Percentiles rank a stretch among this genome's conserved stretches.
phyloP scores from a whole-genome alignment of 2,888 invertebrate genomes.

The Synergus umbraculus region DNA sequence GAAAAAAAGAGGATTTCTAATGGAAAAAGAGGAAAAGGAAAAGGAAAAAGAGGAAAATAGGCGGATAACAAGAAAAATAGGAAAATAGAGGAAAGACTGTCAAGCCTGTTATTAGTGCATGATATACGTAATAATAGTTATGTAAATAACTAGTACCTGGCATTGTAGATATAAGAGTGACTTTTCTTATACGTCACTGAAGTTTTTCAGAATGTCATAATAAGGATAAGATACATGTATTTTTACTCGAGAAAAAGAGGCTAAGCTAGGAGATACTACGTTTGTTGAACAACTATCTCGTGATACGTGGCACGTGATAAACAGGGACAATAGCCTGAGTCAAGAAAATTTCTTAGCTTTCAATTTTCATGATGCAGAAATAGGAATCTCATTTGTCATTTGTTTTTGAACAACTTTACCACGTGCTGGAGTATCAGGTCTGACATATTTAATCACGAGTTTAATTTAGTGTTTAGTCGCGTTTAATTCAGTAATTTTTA shows the following conservation, averaged over 20 bases:
- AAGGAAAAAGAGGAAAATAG: background rate
- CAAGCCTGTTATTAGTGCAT: background rate
- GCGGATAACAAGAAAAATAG: too few relatives aligned
- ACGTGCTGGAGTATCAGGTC: background rate
- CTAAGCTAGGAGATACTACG: background rate
- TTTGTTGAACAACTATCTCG: background rate
- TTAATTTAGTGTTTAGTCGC: background rate
- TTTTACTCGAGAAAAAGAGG: background rate
- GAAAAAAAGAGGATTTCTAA: background rate
- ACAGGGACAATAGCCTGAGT: background rate
- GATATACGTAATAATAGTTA: background rate
- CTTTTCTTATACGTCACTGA: background rate
- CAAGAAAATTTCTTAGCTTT: background rate
- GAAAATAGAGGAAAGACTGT: too few relatives aligned
- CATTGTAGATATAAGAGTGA: background rate
- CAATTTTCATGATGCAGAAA: background rate
- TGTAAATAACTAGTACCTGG: background rate
- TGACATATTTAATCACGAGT: background rate
- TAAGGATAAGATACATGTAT: background rate
- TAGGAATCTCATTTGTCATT: background rate
- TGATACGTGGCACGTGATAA: background rate
- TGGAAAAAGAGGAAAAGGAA: background rate
- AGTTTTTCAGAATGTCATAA: background rate
- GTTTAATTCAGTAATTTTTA: conserved; percentile 4
- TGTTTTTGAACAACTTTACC: conserved; percentile 4